These are phyloP conservation scores for Pterostichus madidus DNA, from an alignment of 2,888 invertebrate genomes.

Conservation along the genomic window DNA sequence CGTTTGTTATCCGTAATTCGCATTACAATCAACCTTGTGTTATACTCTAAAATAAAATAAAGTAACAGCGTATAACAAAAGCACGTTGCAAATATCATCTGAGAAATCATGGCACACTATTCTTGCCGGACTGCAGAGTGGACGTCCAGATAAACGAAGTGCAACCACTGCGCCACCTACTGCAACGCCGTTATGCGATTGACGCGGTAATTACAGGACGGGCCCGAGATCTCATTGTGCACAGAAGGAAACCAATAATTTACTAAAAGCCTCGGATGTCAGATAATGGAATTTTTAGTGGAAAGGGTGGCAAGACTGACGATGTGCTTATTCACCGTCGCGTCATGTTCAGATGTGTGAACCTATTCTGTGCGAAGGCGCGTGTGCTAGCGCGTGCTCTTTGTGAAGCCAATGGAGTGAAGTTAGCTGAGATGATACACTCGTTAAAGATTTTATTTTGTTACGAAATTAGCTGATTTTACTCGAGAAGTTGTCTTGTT, in stretches of 20 bases:
- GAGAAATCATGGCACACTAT: constrained; percentile 23
- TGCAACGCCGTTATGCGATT: constrained; percentile 58
- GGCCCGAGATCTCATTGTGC: constrained; percentile 59
- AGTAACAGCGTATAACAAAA: neutral
- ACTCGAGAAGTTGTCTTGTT: neutral
- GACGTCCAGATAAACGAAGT: constrained; percentile 8
- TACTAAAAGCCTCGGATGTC: constrained; percentile 65
- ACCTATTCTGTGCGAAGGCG: constrained; percentile 12
- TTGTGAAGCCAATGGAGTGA: neutral
- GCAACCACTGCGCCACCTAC: constrained; percentile 19
- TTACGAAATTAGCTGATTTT: constrained; percentile 34
- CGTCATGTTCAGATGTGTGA: constrained; percentile 57
- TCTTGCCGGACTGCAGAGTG: neutral
- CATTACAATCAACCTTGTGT: no score
- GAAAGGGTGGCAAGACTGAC: constrained; percentile 52
- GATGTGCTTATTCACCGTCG: constrained; percentile 56
- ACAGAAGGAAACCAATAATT: constrained; percentile 65
- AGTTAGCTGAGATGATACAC: neutral
- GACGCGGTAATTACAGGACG: constrained; percentile 66
- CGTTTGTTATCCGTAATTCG: constrained; percentile 3
- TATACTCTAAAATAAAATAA: neutral
- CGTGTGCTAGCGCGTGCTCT: neutral
- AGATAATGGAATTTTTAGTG: constrained; percentile 66
- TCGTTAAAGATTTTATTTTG: constrained; percentile 15
- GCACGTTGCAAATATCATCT: constrained; percentile 28